These are phyloP conservation scores for Bufo gargarizans DNA, from an alignment of 2,113 vertebrate species.

Conservation along the genomic window DNA sequence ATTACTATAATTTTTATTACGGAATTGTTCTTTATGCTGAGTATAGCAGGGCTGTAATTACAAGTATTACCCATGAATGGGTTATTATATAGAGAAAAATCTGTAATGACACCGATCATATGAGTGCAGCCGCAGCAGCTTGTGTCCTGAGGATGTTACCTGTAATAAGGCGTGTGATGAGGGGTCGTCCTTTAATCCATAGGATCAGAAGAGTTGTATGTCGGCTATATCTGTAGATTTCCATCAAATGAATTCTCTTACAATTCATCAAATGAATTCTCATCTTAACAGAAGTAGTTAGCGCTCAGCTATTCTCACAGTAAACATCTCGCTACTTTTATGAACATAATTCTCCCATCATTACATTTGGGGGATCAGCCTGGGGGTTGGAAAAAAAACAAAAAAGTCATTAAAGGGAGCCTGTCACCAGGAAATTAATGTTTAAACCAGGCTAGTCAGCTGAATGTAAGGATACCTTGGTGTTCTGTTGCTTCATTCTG, in stretches of 20 bases:
- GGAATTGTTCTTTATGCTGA: too few species aligned
- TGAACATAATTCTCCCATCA: too few species aligned
- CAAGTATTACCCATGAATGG: too few species aligned
- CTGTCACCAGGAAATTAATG: too few species aligned
- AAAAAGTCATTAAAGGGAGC: too few species aligned
- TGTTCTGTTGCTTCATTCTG: too few species aligned
- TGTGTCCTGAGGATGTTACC: background rate
- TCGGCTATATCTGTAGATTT: slow-evolving; percentile 15
- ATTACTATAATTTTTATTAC: too few species aligned
- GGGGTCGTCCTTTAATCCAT: slow-evolving; percentile 27
- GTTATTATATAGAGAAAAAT: background rate
- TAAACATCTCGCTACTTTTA: background rate
- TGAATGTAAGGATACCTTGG: too few species aligned
- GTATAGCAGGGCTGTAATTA: too few species aligned
- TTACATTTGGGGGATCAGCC: background rate
- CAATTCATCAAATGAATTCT: slow-evolving; percentile 37
- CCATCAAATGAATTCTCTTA: slow-evolving; percentile 18
- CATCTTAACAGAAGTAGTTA: slow-evolving; percentile 43
- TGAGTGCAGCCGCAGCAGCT: background rate
- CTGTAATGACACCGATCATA: background rate
- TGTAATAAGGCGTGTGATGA: slow-evolving; percentile 11
- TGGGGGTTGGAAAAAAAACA: too few species aligned
- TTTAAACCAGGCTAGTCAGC: too few species aligned
- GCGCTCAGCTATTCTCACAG: slow-evolving; percentile 7
- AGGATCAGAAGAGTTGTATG: background rate